These are phyloP conservation scores for Chionis minor DNA, from an alignment of 2,113 vertebrate species.

Conservation along the genomic window DNA sequence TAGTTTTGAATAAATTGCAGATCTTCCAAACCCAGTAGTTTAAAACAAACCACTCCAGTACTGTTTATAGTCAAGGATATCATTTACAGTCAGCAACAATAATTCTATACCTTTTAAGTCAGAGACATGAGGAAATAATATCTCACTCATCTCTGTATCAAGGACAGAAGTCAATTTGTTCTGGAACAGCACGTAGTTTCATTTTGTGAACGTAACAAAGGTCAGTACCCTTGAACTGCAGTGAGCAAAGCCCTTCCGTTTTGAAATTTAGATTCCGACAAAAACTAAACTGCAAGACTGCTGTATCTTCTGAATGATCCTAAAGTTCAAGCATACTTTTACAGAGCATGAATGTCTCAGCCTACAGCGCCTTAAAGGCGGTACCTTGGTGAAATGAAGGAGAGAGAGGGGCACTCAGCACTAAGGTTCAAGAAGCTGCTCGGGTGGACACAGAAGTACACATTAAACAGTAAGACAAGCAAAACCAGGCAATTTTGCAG, in stretches of 20 bases:
- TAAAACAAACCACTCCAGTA: neutral
- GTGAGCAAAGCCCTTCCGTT: neutral
- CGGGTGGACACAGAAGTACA: neutral
- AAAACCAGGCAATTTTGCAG: neutral
- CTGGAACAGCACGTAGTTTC: neutral
- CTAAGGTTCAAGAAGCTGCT: neutral
- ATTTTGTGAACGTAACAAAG: neutral
- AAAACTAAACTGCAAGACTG: neutral
- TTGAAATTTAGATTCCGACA: slow-evolving; percentile 5
- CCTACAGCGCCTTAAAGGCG: neutral
- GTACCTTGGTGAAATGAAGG: neutral
- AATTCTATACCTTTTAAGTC: neutral
- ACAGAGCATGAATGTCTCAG: neutral
- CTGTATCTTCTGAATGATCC: neutral
- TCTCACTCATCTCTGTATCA: neutral
- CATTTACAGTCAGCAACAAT: neutral
- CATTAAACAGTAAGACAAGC: neutral
- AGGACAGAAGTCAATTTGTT: slow-evolving; percentile 5
- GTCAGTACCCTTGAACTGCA: neutral
- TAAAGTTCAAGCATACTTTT: neutral
- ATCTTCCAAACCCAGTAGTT: neutral
- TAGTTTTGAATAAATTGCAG: neutral
- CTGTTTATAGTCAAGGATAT: neutral
- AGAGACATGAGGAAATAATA: neutral
- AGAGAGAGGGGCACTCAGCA: neutral